Conservation (phyloP, 2,888 invertebrate species). For the Nasonia oneida region DNA sequence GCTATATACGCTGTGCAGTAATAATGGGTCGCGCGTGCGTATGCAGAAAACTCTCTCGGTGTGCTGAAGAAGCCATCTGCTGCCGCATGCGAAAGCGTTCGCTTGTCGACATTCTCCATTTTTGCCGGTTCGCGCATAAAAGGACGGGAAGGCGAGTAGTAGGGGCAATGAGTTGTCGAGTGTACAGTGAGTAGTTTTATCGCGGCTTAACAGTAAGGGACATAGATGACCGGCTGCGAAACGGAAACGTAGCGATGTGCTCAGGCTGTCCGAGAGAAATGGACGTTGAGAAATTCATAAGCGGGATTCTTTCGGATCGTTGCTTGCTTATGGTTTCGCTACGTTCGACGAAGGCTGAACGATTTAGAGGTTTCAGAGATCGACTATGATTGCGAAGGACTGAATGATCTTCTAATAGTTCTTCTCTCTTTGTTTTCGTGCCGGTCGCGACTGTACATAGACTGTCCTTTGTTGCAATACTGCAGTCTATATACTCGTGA, state of each 20-base stretch:
- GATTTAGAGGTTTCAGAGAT: neutral
- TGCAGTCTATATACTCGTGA: no score
- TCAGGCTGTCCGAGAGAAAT: conserved; percentile 9
- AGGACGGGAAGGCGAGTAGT: neutral
- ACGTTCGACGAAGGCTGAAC: neutral
- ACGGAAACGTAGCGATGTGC: neutral
- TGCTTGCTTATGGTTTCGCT: neutral
- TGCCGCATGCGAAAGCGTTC: conserved; percentile 1
- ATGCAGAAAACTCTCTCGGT: conserved; percentile 2
- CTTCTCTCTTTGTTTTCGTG: neutral
- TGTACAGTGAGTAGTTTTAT: conserved; percentile 6
- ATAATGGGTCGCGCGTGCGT: conserved; percentile 30
- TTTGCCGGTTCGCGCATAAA: neutral
- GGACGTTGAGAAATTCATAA: conserved; percentile 8
- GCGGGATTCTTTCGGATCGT: neutral
- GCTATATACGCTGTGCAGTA: neutral
- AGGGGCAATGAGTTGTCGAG: conserved; percentile 5
- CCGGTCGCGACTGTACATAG: neutral
- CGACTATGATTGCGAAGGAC: neutral
- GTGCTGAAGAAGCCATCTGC: conserved; percentile 21
- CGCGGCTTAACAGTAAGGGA: conserved; percentile 24
- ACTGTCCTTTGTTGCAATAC: no score
- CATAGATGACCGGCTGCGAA: conserved; percentile 27
- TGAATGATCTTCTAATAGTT: neutral
- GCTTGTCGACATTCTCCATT: conserved; percentile 8